Conservation (phyloP, 2,113 vertebrate species). For the Brachionichthys hirsutus region DNA sequence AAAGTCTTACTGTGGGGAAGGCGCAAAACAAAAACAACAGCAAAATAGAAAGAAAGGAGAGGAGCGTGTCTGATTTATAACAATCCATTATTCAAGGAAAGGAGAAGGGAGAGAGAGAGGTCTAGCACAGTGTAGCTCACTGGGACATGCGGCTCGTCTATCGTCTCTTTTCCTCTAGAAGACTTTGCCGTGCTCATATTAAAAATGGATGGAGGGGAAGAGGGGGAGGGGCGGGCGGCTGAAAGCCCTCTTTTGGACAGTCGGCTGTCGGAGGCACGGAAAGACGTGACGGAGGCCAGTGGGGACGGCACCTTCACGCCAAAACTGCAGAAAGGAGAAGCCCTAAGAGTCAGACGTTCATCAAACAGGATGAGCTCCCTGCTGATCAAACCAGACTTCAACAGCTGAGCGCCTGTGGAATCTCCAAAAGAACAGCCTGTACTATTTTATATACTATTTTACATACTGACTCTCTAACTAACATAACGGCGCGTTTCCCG, state of each 20-base stretch:
- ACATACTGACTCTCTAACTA: no score
- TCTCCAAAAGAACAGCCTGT: constrained; percentile 21
- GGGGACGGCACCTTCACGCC: constrained; percentile 3
- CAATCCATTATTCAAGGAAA: constrained; percentile 65
- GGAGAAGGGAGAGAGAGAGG: constrained; percentile 7
- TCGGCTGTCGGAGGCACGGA: constrained; percentile 30
- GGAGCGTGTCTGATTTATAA: constrained; percentile 50
- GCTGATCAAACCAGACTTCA: not conserved
- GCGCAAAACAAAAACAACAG: not conserved
- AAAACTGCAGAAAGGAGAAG: not conserved
- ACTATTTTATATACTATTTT: not conserved
- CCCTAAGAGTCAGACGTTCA: not conserved
- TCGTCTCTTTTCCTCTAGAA: constrained; percentile 36
- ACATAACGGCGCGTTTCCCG: no score
- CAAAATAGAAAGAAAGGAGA: not conserved
- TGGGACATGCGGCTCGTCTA: constrained; percentile 42
- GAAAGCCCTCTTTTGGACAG: constrained; percentile 14
- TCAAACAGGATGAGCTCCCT: not conserved
- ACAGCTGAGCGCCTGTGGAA: not conserved
- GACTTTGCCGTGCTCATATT: constrained; percentile 61
- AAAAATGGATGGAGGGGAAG: constrained; percentile 61
- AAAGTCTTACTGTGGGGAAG: constrained; percentile 17
- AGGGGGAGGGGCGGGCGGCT: constrained; percentile 16
- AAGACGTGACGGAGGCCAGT: not conserved
- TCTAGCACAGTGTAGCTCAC: constrained; percentile 37